These are phyloP conservation scores for Acanthurus tractus DNA, from an alignment of 2,797 vertebrate genomes.

Conservation along the genomic window DNA sequence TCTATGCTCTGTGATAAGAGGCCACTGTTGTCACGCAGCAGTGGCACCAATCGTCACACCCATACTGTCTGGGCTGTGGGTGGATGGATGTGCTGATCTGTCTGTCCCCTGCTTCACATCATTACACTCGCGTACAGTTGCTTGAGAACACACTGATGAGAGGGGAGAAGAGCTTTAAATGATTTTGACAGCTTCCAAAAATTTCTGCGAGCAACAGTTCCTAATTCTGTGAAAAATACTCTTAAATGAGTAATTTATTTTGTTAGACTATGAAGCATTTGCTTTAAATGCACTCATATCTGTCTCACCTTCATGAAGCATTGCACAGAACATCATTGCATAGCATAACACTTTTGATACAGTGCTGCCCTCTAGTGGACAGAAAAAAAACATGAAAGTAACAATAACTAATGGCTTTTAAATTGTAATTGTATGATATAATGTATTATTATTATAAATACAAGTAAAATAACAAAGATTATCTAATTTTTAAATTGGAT, in stretches of 20 bases:
- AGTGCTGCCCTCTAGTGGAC: conserved; percentile 74
- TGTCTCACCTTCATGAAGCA: background rate
- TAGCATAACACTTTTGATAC: conserved; percentile 18
- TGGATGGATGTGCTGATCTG: conserved; percentile 59
- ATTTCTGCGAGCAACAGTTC: background rate
- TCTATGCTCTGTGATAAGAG: conserved; percentile 45
- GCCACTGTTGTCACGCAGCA: conserved; percentile 51
- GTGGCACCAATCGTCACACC: conserved; percentile 51
- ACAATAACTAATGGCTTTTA: background rate
- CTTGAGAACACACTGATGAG: background rate
- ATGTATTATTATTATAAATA: background rate
- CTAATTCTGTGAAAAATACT: background rate
- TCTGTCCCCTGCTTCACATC: conserved; percentile 31
- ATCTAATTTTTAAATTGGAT: background rate
- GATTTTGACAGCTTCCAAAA: conserved; percentile 11
- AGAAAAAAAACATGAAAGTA: background rate
- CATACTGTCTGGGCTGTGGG: conserved; percentile 68
- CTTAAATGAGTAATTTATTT: background rate
- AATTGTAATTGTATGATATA: background rate
- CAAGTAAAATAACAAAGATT: background rate
- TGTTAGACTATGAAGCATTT: background rate
- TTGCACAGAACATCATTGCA: background rate
- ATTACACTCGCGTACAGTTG: conserved; percentile 23
- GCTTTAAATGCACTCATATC: background rate
- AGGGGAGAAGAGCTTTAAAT: background rate